Evolutionary conservation across 53 echinoderm and acorn worm genomes (phyloP).

Genomic region (Holothuria scabra): DNA sequence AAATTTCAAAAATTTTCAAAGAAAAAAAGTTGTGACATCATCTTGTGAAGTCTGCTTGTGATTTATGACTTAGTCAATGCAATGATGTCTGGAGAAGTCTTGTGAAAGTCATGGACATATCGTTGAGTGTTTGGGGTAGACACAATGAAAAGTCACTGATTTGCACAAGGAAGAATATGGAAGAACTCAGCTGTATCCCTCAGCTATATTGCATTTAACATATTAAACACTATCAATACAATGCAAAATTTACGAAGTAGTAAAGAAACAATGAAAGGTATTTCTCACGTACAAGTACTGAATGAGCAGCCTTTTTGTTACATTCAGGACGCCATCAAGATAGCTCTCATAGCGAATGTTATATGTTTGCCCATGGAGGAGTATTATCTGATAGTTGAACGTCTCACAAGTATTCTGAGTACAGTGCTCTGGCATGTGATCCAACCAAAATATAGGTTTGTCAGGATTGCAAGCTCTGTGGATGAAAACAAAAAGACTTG

Average conservation of each 20-base stretch:
- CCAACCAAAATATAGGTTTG: constrained; percentile 90
- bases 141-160: no score
- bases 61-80: no score
- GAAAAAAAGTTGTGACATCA: no score
- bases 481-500: background rate
- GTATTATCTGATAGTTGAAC: constrained; percentile 88
- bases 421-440: constrained; percentile 78
- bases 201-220: no score
- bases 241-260: background rate
- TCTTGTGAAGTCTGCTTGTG: no score
- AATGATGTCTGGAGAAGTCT: no score
- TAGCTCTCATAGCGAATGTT: constrained; percentile 87
- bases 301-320: constrained; percentile 85
- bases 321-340: constrained; percentile 78
- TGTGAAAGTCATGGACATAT: no score
- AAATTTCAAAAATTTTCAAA: no score
- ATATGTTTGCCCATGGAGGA: constrained; percentile 77
- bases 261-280: background rate
- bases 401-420: constrained; percentile 57
- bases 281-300: constrained; percentile 82
- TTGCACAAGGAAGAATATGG: no score
- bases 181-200: no score
- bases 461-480: constrained; percentile 85
- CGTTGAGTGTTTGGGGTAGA: no score
- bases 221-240: no score